Conservation (phyloP, 2,888 invertebrate genomes). For the Pseudococcus longispinus region DNA sequence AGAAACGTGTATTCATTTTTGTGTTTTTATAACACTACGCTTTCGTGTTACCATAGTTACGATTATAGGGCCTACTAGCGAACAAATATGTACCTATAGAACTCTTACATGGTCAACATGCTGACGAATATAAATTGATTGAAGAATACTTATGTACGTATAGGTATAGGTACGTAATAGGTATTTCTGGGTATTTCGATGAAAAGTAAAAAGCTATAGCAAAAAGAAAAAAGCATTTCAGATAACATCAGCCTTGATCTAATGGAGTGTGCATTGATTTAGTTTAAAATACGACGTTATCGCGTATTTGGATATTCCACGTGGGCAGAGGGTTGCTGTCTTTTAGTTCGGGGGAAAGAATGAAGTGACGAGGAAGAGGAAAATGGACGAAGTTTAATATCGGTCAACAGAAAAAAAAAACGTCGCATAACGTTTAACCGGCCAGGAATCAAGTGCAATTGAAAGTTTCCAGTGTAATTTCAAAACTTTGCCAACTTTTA, state of each 20-base stretch:
- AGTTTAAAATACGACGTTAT: not conserved
- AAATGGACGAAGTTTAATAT: not conserved
- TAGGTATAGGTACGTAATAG: not conserved
- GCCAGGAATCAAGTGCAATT: slow-evolving; percentile 15
- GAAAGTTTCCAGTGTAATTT: not conserved
- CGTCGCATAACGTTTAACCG: not conserved
- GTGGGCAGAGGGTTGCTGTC: not conserved
- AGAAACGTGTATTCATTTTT: slow-evolving; percentile 30
- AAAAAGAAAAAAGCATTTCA: not conserved
- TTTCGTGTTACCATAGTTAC: slow-evolving; percentile 33
- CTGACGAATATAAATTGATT: slow-evolving; percentile 37
- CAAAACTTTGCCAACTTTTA: not conserved
- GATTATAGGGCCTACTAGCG: not conserved
- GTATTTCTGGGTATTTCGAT: not conserved
- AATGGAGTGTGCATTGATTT: slow-evolving; percentile 21
- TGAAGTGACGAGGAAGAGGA: not conserved
- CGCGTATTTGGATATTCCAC: slow-evolving; percentile 6
- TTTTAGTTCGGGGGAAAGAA: not conserved
- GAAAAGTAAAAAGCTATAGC: not conserved
- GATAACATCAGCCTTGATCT: not conserved
- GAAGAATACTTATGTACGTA: not conserved
- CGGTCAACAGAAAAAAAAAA: not conserved
- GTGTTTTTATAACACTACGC: slow-evolving; percentile 24
- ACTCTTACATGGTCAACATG: slow-evolving; percentile 6
- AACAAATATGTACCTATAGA: slow-evolving; percentile 29